A percentile compares a stretch with the other conserved stretches of the same genome.
phyloP scores from a whole-genome alignment of 2,113 vertebrate species.

The Psettodes erumei region DNA sequence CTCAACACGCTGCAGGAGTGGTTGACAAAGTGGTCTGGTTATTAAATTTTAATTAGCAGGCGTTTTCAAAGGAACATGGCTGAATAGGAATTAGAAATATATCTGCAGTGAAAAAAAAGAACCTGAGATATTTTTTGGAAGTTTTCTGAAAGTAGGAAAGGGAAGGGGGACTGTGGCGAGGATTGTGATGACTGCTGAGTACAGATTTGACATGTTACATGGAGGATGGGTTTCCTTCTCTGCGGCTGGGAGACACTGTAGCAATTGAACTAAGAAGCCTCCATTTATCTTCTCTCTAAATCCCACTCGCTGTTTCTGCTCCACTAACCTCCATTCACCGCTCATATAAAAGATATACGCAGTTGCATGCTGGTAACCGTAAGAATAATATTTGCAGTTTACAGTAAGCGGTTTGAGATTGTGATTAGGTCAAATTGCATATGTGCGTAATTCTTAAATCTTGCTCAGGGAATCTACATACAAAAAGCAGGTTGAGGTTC shows the following conservation, averaged over 20 bases:
- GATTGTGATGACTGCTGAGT: conserved; percentile 52
- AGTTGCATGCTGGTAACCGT: neutral
- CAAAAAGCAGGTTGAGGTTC: conserved; percentile 40
- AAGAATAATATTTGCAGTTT: neutral
- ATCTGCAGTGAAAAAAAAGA: conserved; percentile 21
- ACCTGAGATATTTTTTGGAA: conserved; percentile 26
- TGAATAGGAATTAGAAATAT: neutral
- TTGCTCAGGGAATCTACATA: conserved; percentile 29
- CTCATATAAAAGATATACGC: conserved; percentile 27
- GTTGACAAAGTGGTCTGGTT: neutral
- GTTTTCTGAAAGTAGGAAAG: conserved; percentile 56
- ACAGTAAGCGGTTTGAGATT: neutral
- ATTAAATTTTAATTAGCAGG: neutral
- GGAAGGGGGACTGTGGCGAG: conserved; percentile 39
- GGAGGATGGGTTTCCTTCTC: conserved; percentile 53
- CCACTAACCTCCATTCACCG: conserved; percentile 30
- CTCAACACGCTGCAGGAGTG: neutral
- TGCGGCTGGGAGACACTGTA: conserved; percentile 58
- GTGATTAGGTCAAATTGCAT: neutral
- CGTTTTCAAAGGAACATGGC: neutral
- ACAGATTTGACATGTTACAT: conserved; percentile 66
- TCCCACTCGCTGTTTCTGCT: conserved; percentile 34
- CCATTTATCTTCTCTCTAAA: conserved; percentile 64
- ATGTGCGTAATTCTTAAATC: conserved; percentile 15
- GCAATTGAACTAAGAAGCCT: conserved; percentile 70